Evolutionary conservation across 2,797 vertebrate species (phyloP).

Genomic region (Harpagifer antarcticus): DNA sequence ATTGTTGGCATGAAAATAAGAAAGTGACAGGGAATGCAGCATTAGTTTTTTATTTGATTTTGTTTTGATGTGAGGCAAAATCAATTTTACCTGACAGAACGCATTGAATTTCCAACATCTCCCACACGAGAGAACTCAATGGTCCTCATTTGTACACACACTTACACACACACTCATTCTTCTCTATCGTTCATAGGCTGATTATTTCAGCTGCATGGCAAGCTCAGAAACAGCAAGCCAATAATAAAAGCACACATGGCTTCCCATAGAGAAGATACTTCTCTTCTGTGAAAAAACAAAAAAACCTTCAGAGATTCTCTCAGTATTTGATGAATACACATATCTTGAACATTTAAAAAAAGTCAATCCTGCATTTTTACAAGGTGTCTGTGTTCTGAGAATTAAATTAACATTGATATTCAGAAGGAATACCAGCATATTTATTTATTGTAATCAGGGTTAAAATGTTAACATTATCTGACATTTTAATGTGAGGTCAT

Average conservation of each 20-base stretch:
- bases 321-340: neutral
- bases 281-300: conserved; percentile 3
- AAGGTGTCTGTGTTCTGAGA: neutral
- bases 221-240: conserved; percentile 19
- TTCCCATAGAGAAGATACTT: conserved; percentile 2
- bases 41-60: conserved; percentile 6
- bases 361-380: conserved; percentile 1
- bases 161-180: conserved; percentile 2
- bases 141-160: conserved; percentile 3
- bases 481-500: neutral
- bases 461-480: neutral
- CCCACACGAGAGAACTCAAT: conserved; percentile 8
- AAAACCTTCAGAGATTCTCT: neutral
- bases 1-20: conserved; percentile 14
- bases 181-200: too few species aligned
- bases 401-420: neutral
- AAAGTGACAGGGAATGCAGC: conserved; percentile 9
- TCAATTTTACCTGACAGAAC: conserved; percentile 27
- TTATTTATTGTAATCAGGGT: neutral
- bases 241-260: conserved; percentile 26
- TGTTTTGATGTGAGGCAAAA: neutral
- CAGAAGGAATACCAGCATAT: neutral
- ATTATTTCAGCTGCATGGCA: conserved; percentile 28
- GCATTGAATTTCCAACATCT: neutral
- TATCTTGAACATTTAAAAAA: neutral